These are phyloP conservation scores for Troides oblongomaculatus DNA, from an alignment of 2,888 invertebrate species.

Conservation along the genomic window DNA sequence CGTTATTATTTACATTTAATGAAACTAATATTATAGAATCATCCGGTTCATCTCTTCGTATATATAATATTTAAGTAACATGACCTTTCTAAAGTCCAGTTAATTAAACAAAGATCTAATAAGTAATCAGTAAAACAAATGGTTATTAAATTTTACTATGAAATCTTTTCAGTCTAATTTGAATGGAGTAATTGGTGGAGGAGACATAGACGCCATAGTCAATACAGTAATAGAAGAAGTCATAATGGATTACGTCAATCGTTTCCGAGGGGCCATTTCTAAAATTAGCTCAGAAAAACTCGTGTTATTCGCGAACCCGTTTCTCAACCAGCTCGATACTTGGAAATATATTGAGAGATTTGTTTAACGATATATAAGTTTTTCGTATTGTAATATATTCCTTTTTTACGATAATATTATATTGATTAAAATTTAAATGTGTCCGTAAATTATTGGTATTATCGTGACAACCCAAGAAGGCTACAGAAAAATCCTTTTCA, in stretches of 20 bases:
- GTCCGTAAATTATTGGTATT: no score
- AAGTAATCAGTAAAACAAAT: not conserved
- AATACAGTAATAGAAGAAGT: constrained; percentile 66
- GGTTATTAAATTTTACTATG: not conserved
- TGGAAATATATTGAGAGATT: constrained; percentile 58
- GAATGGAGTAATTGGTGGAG: constrained; percentile 70
- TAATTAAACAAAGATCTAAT: no score
- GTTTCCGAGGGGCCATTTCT: constrained; percentile 61
- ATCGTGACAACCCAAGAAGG: no score
- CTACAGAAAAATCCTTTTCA: no score
- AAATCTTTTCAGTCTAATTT: constrained; percentile 52
- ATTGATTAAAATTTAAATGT: no score
- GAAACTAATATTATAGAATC: no score
- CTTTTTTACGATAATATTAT: no score
- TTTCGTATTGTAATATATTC: no score
- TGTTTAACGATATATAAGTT: constrained; percentile 30
- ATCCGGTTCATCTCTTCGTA: no score
- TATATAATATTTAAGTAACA: no score
- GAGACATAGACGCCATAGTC: constrained; percentile 65
- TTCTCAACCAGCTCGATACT: constrained; percentile 58
- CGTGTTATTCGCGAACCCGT: constrained; percentile 47
- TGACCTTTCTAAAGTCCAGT: no score
- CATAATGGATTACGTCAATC: constrained; percentile 57
- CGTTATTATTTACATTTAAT: no score
- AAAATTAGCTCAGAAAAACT: constrained; percentile 33